Base-by-base conservation (phyloP, 2,888 invertebrate species). In the Lordiphosa fenestrarum region DNA sequence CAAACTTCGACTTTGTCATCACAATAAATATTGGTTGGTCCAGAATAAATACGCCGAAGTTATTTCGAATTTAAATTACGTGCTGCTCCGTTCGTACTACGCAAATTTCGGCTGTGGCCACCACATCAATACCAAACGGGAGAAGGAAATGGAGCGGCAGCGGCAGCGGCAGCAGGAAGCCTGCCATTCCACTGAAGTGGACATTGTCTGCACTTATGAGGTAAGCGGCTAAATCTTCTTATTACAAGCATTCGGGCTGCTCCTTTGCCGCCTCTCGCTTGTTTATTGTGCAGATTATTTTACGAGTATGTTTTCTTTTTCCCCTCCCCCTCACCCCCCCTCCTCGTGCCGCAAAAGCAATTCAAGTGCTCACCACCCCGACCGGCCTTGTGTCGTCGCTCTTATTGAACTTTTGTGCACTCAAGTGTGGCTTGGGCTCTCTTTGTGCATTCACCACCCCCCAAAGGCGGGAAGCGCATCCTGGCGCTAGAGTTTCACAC, bases 1-100 rank as follows among this genome's bases (percentile, higher is more conserved):
- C 78, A 88, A 89, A 88, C 87, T 89, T 82, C 87, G 88, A 68
- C 85, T 88, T 61, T 89, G 88, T 74, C 85, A 86, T 77, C 86
- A 89, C 80, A 90, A 90, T 86, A 90, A 89, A 87, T 90, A 90
- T 87, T 90, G 90, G 90, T 84, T 90, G 78, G 89, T 90, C 73
- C 89, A 89, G 82, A 89, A 89, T 88, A 90, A 90, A 88, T 90
- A 89, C 78, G 87, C 88, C 66, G 90, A 89, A 84, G 88, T 90
- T 85, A 87, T 89, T 84, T 88, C 89, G 66, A 90, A 88, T 86
- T 88, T 90, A 75, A 86, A 89, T 87, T 89, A 87, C 84, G 80
- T 86, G 72, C 80, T 83, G 49, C 70, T 90, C 57, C 88, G 85
- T 65, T 77, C 80, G 62, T 86, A 84, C 76, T 88, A 87, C 82